Conservation (phyloP, 2,797 vertebrate species). For the Crypturellus tataupa region DNA sequence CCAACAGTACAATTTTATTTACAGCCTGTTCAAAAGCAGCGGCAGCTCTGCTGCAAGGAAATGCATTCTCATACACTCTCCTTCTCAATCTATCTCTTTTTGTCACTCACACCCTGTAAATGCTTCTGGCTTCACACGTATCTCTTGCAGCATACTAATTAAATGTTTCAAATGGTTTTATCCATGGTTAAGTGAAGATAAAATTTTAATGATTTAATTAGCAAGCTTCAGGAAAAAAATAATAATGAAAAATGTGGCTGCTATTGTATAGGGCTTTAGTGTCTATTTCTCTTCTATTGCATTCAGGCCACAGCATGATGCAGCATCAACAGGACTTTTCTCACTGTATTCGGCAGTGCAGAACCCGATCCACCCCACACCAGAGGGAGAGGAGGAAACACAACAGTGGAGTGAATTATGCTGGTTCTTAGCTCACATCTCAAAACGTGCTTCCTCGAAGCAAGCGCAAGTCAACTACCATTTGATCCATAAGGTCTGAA, state of each 20-base stretch:
- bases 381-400: not conserved
- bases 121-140: constrained; percentile 41
- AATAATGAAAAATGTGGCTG: constrained; percentile 50
- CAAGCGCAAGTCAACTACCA: not conserved
- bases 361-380: too few relatives aligned
- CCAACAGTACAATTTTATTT: constrained; percentile 27
- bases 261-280: constrained; percentile 35
- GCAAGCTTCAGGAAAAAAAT: constrained; percentile 74
- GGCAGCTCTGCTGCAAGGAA: constrained; percentile 49
- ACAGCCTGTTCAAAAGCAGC: not conserved
- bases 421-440: not conserved
- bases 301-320: not conserved
- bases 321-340: not conserved
- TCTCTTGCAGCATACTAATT: constrained; percentile 77
- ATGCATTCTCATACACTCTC: constrained; percentile 1
- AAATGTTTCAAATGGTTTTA: constrained; percentile 81
- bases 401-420: not conserved
- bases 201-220: constrained; percentile 87
- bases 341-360: not conserved
- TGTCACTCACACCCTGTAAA: constrained; percentile 41
- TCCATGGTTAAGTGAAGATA: constrained; percentile 81
- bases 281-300: constrained; percentile 8
- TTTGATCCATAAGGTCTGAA: not conserved
- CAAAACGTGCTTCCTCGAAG: not conserved
- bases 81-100: constrained; percentile 3